Evolutionary conservation across 2,113 vertebrate genomes (phyloP).

Genomic region (Cynocephalus volans): DNA sequence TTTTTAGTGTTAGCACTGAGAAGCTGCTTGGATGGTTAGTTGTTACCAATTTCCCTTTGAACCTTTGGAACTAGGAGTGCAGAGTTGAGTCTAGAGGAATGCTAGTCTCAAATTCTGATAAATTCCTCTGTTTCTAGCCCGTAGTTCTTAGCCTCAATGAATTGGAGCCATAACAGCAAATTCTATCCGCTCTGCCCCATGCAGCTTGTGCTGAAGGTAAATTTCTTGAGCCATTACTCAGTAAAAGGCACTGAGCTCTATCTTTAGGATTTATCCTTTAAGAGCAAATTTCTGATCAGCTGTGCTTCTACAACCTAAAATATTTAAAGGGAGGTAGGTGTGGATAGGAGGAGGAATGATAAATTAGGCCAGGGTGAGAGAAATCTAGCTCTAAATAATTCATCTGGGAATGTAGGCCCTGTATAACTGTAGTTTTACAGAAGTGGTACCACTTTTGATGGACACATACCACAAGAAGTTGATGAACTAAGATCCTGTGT

Average conservation of each 20-base stretch:
- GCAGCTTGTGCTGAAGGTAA: constrained; percentile 70
- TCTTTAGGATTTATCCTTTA: constrained; percentile 74
- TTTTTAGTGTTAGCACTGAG: constrained; percentile 64
- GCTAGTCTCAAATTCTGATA: constrained; percentile 59
- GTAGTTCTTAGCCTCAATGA: constrained; percentile 66
- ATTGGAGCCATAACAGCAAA: constrained; percentile 70
- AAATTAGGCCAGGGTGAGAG: constrained; percentile 37
- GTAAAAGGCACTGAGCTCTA: constrained; percentile 77
- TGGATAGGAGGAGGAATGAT: constrained; percentile 5
- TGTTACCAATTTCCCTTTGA: constrained; percentile 72
- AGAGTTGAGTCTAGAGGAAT: constrained; percentile 66
- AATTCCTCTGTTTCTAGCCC: constrained; percentile 66
- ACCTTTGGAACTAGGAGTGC: constrained; percentile 52
- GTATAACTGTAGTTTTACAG: not conserved
- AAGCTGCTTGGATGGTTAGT: constrained; percentile 63
- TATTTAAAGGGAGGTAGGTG: constrained; percentile 64
- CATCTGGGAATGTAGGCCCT: constrained; percentile 3
- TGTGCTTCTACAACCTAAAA: constrained; percentile 75
- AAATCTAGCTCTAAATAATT: not conserved
- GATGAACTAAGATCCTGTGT: constrained; percentile 38
- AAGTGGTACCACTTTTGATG: constrained; percentile 63
- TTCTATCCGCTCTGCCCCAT: constrained; percentile 72
- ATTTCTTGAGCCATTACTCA: constrained; percentile 70
- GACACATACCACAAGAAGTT: constrained; percentile 54
- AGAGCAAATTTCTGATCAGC: constrained; percentile 73